Conservation (phyloP, 2,113 vertebrate genomes). For the Platycercus adscitus region DNA sequence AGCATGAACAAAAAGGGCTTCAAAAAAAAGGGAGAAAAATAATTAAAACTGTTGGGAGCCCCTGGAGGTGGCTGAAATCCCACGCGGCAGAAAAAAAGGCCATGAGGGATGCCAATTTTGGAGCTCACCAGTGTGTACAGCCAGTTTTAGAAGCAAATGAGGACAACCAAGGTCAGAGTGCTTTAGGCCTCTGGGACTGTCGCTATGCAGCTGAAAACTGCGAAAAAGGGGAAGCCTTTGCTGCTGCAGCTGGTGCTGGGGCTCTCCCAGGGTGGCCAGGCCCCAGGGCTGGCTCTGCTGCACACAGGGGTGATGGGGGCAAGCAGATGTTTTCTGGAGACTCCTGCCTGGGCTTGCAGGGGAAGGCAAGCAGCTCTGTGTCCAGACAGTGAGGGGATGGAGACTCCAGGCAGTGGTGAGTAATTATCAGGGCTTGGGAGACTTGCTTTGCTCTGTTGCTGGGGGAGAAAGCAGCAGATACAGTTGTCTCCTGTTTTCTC, state of each 20-base stretch:
- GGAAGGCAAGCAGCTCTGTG: neutral
- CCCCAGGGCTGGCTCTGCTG: neutral
- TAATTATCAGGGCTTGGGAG: neutral
- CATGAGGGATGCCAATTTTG: neutral
- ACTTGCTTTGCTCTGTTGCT: neutral
- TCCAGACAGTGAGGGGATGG: neutral
- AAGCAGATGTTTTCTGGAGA: neutral
- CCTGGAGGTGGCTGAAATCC: neutral
- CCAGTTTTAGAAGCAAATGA: conserved; percentile 43
- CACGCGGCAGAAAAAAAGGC: neutral
- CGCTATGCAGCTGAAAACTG: neutral
- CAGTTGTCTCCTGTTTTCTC: neutral
- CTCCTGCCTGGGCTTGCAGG: neutral
- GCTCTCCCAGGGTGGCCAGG: neutral
- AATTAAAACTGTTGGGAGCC: conserved; percentile 30
- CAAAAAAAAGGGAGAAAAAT: conserved; percentile 17
- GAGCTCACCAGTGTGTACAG: neutral
- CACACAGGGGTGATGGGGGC: neutral
- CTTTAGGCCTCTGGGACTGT: neutral
- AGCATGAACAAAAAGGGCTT: neutral
- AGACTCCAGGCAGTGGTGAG: neutral
- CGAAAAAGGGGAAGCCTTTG: neutral
- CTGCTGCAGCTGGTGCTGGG: neutral
- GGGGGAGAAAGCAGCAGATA: neutral
- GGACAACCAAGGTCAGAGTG: conserved; percentile 47